Percentiles rank a stretch among this genome's conserved stretches.
Evolutionary conservation across 2,797 vertebrate species (phyloP).

Genomic region (Enteromius mattozi): DNA sequence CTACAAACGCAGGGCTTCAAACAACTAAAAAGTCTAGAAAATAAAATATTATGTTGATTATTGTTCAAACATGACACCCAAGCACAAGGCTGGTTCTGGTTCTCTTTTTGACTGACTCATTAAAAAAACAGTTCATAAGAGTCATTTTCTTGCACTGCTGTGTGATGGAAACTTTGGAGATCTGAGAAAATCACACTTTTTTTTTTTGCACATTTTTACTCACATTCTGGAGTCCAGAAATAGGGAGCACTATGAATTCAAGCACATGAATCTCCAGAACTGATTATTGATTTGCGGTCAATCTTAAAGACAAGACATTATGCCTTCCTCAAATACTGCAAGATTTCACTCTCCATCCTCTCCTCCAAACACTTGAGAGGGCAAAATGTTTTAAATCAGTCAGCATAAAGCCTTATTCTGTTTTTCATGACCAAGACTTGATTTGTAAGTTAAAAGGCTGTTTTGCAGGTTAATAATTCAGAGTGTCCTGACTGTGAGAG

Average conservation of each 20-base stretch:
- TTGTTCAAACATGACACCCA: conserved; percentile 1
- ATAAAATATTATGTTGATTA: conserved; percentile 1
- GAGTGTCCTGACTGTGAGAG: conserved; percentile 14
- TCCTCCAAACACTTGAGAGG: conserved; percentile 12
- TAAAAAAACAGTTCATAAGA: neutral
- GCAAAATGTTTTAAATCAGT: conserved; percentile 22
- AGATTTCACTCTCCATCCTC: conserved; percentile 16
- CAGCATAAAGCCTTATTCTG: conserved; percentile 10
- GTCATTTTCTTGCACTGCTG: neutral
- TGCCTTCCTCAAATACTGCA: neutral
- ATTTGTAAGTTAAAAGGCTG: conserved; percentile 52
- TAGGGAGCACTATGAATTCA: neutral
- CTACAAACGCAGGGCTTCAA: neutral
- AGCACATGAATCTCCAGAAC: conserved; percentile 5
- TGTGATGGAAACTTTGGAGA: neutral
- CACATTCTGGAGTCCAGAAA: neutral
- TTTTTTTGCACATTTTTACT: too few species aligned
- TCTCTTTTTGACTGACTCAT: neutral
- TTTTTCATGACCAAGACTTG: conserved; percentile 21
- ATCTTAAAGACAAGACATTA: neutral
- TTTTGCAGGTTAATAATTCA: conserved; percentile 55
- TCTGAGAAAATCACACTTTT: neutral
- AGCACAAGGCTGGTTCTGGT: neutral
- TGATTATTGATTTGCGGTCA: conserved; percentile 31
- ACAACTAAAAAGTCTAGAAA: neutral